phyloP scores from a whole-genome alignment of 2,113 vertebrate species.

The Corvus cornix region DNA sequence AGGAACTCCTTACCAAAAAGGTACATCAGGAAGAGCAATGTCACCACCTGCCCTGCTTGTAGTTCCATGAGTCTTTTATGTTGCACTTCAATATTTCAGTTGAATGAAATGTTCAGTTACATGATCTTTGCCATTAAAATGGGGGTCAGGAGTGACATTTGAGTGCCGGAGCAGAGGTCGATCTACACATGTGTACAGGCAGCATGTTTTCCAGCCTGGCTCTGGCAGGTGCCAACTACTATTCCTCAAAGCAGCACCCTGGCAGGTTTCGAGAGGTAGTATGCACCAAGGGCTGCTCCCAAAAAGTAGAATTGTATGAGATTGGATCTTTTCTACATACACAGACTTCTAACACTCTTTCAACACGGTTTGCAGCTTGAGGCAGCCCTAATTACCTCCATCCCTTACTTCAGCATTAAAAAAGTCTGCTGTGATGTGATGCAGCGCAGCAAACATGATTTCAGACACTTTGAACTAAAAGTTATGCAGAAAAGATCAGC shows the following conservation, averaged over 20 bases:
- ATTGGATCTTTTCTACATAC: not conserved
- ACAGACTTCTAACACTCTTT: not conserved
- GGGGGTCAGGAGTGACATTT: fast-evolving
- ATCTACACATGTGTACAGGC: fast-evolving
- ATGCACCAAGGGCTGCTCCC: not conserved
- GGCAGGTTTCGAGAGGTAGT: fast-evolving
- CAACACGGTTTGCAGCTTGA: not conserved
- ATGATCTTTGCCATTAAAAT: not conserved
- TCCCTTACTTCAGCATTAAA: not conserved
- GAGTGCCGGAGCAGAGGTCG: not conserved
- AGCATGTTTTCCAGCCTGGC: not conserved
- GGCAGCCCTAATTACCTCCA: not conserved
- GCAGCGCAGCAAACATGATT: not conserved
- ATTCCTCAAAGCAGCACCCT: fast-evolving
- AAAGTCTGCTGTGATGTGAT: not conserved
- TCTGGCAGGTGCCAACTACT: not conserved
- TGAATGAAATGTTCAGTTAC: not conserved
- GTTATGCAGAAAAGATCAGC: not conserved
- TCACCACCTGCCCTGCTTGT: not conserved
- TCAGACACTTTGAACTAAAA: not conserved
- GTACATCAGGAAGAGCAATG: not conserved
- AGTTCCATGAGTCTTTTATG: too few species aligned
- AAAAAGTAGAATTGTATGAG: not conserved
- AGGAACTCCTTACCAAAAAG: slow-evolving; percentile 2
- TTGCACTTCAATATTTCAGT: fast-evolving